These are phyloP conservation scores for Triplophysa rosa DNA, from an alignment of 2,113 vertebrate genomes.

Conservation along the genomic window DNA sequence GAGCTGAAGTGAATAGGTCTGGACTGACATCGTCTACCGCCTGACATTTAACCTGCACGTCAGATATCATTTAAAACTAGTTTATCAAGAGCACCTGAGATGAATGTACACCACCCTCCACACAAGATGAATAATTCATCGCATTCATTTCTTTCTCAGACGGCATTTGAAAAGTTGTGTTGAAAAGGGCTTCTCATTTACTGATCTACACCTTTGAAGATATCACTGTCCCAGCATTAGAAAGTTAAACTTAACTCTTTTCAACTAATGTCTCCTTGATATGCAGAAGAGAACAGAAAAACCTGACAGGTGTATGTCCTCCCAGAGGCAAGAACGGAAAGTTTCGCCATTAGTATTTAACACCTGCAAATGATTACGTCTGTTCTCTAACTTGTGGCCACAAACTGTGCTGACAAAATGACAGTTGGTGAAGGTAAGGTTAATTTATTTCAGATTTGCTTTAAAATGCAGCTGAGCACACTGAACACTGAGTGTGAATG, in stretches of 20 bases:
- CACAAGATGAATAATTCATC: constrained; percentile 48
- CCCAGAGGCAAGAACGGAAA: constrained; percentile 54
- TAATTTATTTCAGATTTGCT: constrained; percentile 61
- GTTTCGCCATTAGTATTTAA: constrained; percentile 66
- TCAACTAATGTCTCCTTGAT: constrained; percentile 60
- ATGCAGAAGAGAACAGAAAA: constrained; percentile 27
- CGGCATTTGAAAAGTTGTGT: constrained; percentile 21
- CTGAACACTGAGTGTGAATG: neutral
- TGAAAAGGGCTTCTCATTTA: constrained; percentile 14
- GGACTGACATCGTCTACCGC: neutral
- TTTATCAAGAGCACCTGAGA: constrained; percentile 45
- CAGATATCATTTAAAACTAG: constrained; percentile 46
- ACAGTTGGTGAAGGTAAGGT: constrained; percentile 59
- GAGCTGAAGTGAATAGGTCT: constrained; percentile 5
- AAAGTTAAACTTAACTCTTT: constrained; percentile 48
- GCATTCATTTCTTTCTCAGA: constrained; percentile 23
- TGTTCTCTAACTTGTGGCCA: constrained; percentile 51
- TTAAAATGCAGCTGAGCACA: constrained; percentile 35
- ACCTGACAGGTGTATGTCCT: constrained; percentile 55
- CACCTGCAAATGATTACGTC: constrained; percentile 57
- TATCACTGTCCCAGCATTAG: constrained; percentile 57
- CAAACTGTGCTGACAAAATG: constrained; percentile 65
- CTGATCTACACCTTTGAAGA: constrained; percentile 47
- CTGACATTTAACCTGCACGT: constrained; percentile 34
- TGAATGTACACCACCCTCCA: constrained; percentile 34